These are phyloP conservation scores for Octodon degus DNA, from an alignment of 2,113 vertebrate species.

Conservation along the genomic window DNA sequence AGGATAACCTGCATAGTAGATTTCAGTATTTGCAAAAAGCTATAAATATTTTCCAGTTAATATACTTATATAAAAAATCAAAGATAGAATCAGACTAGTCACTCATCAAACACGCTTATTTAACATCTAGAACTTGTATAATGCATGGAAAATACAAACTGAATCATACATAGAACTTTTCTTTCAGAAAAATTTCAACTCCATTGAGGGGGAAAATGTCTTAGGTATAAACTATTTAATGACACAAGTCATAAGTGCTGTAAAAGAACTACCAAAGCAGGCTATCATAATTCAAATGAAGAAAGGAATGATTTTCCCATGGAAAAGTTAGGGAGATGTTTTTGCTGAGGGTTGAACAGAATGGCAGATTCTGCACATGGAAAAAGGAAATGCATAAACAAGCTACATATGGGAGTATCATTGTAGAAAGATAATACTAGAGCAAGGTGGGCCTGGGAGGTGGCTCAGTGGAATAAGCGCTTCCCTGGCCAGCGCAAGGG, in stretches of 20 bases:
- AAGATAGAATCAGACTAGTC: not conserved
- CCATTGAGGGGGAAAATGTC: not conserved
- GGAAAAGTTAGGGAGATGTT: not conserved
- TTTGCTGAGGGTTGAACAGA: not conserved
- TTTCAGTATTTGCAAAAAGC: not conserved
- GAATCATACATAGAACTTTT: not conserved
- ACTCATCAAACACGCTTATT: not conserved
- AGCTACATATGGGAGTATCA: not conserved
- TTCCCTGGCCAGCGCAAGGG: no score
- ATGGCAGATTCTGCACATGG: not conserved
- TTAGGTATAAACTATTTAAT: not conserved
- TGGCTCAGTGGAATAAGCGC: no score
- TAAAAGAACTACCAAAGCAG: not conserved
- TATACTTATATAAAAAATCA: not conserved
- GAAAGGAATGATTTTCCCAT: not conserved
- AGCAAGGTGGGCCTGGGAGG: no score
- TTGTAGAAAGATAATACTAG: not conserved
- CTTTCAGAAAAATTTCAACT: not conserved
- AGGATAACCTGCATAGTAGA: not conserved
- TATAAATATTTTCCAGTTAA: constrained; percentile 3
- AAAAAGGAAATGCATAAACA: not conserved
- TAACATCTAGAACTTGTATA: not conserved
- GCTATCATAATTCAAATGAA: not conserved
- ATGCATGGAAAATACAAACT: not conserved
- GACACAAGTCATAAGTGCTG: not conserved